Evolutionary conservation across 2,797 vertebrate genomes (phyloP).

Genomic region (Enteromius radiatus): DNA sequence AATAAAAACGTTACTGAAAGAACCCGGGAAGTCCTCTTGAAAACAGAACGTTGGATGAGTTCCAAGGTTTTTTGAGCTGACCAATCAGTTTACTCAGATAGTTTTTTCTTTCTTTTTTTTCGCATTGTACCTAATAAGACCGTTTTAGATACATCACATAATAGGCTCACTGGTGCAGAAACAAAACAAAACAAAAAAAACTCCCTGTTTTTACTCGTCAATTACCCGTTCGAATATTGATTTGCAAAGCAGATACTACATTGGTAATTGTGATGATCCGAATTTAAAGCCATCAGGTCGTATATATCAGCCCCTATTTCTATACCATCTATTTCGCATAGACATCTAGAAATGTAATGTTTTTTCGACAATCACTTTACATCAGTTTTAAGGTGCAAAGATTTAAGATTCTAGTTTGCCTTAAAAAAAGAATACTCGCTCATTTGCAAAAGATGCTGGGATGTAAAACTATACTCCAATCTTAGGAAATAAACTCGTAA

Average conservation of each 20-base stretch:
- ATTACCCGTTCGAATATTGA: conserved; percentile 38
- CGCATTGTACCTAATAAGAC: conserved; percentile 43
- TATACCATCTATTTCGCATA: conserved; percentile 31
- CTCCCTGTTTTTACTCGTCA: conserved; percentile 33
- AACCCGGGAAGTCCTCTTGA: conserved; percentile 64
- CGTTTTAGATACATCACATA: conserved; percentile 5
- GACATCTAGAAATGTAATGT: conserved; percentile 25
- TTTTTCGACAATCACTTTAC: conserved; percentile 74
- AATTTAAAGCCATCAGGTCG: conserved; percentile 47
- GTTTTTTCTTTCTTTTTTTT: conserved; percentile 66
- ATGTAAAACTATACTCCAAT: conserved; percentile 64
- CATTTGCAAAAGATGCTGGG: conserved; percentile 68
- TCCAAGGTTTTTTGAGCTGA: conserved; percentile 70
- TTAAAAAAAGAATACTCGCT: conserved; percentile 71
- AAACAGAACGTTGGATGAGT: conserved; percentile 69
- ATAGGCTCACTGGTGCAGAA: conserved; percentile 26
- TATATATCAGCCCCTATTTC: conserved; percentile 32
- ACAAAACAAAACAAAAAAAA: background rate
- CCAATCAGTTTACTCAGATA: conserved; percentile 72
- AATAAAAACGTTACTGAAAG: conserved; percentile 70
- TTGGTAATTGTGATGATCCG: conserved; percentile 34
- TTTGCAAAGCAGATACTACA: conserved; percentile 39
- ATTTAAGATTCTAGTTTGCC: conserved; percentile 66
- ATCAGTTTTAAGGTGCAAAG: conserved; percentile 81
- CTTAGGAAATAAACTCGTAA: conserved; percentile 51